Percentiles rank a stretch among this genome's conserved stretches.
Evolutionary conservation across 2,113 vertebrate genomes (phyloP).

Genomic region (Mirza zaza): DNA sequence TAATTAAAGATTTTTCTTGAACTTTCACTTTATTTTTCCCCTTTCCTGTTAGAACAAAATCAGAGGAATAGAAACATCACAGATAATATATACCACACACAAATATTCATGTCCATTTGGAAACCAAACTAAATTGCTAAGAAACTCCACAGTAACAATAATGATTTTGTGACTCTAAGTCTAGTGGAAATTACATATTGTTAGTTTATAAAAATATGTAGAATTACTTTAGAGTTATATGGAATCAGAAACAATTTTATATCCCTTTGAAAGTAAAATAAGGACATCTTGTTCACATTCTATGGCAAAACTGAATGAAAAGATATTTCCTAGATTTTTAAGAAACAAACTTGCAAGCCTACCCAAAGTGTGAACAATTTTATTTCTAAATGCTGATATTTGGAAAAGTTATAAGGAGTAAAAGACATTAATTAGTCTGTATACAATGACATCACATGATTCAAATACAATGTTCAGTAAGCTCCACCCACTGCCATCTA

Average conservation of each 20-base stretch:
- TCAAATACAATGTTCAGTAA: neutral
- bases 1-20: conserved; percentile 55
- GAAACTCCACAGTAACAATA: conserved; percentile 42
- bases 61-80: conserved; percentile 22
- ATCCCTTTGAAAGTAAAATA: conserved; percentile 56
- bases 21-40: conserved; percentile 39
- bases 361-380: neutral
- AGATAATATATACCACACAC: neutral
- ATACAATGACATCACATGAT: neutral
- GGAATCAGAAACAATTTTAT: conserved; percentile 65
- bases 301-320: conserved; percentile 47
- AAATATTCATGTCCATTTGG: conserved; percentile 47
- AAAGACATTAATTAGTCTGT: neutral
- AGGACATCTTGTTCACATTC: conserved; percentile 15
- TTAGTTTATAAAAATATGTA: conserved; percentile 60
- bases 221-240: conserved; percentile 55
- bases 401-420: conserved; percentile 11
- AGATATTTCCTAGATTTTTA: conserved; percentile 2
- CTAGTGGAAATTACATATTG: conserved; percentile 60
- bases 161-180: conserved; percentile 36
- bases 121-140: conserved; percentile 55
- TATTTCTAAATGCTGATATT: conserved; percentile 47
- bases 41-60: conserved; percentile 41
- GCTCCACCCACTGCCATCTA: neutral
- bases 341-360: conserved; percentile 2